Conservation (phyloP, 2,888 invertebrate species). For the Resseliella maxima region DNA sequence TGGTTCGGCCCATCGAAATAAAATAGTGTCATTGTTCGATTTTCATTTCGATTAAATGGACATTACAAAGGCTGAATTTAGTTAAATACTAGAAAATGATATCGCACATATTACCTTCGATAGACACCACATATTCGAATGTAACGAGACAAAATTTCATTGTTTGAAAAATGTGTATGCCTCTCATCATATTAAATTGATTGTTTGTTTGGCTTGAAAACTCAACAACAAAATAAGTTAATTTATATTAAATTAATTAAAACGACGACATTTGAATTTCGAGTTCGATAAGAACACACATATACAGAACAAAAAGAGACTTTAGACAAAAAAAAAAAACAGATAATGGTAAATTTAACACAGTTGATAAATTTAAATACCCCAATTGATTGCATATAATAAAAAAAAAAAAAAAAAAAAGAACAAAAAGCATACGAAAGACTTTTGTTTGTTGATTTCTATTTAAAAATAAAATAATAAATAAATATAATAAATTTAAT, state of each 20-base stretch:
- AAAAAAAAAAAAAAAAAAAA: neutral
- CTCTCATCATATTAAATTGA: neutral
- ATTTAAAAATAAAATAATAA: neutral
- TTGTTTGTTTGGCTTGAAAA: conserved; percentile 44
- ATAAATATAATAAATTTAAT: too few relatives aligned
- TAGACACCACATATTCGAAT: neutral
- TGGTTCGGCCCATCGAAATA: neutral
- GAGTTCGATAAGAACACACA: conserved; percentile 5
- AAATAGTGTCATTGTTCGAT: neutral
- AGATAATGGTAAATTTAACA: neutral
- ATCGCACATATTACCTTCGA: neutral
- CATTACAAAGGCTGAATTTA: conserved; percentile 40
- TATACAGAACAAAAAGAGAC: neutral
- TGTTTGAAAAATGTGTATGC: neutral
- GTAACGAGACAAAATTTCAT: neutral
- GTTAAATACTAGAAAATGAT: neutral
- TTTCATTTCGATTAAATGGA: neutral
- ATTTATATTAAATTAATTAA: conserved; percentile 45
- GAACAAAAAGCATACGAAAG: conserved; percentile 21
- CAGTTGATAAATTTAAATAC: conserved; percentile 2
- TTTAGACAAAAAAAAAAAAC: neutral
- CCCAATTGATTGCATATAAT: neutral
- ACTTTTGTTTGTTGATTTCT: conserved; percentile 28
- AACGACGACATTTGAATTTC: conserved; percentile 28
- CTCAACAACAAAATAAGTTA: conserved; percentile 44